Percentiles rank a stretch among this genome's conserved stretches.
Evolutionary conservation across 2,888 invertebrate genomes (phyloP).

Genomic region (Yponomeuta cagnagella): DNA sequence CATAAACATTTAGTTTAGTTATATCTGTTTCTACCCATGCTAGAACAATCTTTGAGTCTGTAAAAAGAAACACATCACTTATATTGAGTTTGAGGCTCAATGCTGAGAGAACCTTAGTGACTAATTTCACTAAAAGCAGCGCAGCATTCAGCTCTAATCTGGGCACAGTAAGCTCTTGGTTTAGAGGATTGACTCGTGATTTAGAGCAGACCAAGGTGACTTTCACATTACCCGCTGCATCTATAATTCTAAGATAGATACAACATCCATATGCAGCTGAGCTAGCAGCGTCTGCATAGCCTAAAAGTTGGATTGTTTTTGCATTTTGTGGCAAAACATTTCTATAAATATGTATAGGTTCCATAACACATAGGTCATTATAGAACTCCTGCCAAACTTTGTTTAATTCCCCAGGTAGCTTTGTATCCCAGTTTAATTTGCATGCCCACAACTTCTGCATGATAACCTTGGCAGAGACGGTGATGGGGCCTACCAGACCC

Average conservation of each 20-base stretch:
- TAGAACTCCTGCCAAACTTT: neutral
- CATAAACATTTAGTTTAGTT: slow-evolving; percentile 21
- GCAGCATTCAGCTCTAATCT: slow-evolving; percentile 1
- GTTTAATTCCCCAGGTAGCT: neutral
- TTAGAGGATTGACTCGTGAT: slow-evolving; percentile 9
- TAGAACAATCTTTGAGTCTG: slow-evolving; percentile 25
- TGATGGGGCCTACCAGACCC: slow-evolving; percentile 6
- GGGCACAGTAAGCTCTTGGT: slow-evolving; percentile 15
- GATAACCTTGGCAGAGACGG: neutral
- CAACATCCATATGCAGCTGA: slow-evolving; percentile 21
- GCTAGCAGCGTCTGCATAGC: slow-evolving; percentile 22
- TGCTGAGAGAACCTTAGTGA: too few species aligned
- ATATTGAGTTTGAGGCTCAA: too few species aligned
- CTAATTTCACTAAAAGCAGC: neutral
- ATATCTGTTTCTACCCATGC: slow-evolving; percentile 23
- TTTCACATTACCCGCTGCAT: slow-evolving; percentile 10
- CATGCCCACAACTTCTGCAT: slow-evolving; percentile 7
- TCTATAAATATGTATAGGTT: slow-evolving; percentile 14
- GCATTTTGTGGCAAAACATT: neutral
- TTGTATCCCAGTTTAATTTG: neutral
- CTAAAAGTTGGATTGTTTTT: slow-evolving; percentile 16
- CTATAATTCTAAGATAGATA: slow-evolving; percentile 20
- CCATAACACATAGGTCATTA: slow-evolving; percentile 17
- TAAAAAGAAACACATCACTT: slow-evolving; percentile 17
- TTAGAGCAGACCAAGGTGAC: slow-evolving; percentile 3